Evolutionary conservation across 2,888 invertebrate species (phyloP), one percentile per base, ranked within the genome.

Genomic region (Athalia circularis): DNA sequence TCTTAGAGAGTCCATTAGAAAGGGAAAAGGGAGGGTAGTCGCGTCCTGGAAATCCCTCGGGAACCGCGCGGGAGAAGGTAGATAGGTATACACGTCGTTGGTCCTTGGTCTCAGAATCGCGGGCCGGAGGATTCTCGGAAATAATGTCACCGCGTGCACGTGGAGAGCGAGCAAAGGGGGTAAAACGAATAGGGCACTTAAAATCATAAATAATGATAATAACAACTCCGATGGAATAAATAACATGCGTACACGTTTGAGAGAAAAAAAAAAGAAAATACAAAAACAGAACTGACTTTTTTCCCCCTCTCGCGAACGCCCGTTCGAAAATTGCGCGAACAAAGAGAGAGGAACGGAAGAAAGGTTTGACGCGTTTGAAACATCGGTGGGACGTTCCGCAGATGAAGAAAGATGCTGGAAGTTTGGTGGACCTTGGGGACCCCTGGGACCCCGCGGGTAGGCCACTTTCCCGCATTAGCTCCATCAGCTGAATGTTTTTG

Each of bases 31-130:
- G 75, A n/a, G 75, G 80, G 82, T 82, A 79, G 79, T 77, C 83
- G 82, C 81, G 83, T 81, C 84, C 85, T 84, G 85, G 84, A 85
- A 86, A 83, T 86, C 86, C 83, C 87, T 62, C 76, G 85, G 84
- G 87, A 84, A 77, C 29, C 2, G 29, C 29, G 29, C 79, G 76
- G 78, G 70, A 79, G 70, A 77, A 77, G 78, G 82, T 64, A 59
- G 64, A 3, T 43, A 54, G 48, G 29, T 11, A 52, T 59, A 59
- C 45, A 8, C 57, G 59, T 13, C 45, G 59, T 9, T 11, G 64
- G 57, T 15, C 72, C 72, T 47, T 59, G 72, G 47, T 57, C 72
- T 59, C 59, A 45, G 52, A 47, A 47, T 59, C 72, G 72, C 72
- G 72, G 29, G 29, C 29, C 2, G 29, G 47, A 72, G 47, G 72